Evolutionary conservation across 2,113 vertebrate genomes (phyloP).

Genomic region (Silurus asotus): DNA sequence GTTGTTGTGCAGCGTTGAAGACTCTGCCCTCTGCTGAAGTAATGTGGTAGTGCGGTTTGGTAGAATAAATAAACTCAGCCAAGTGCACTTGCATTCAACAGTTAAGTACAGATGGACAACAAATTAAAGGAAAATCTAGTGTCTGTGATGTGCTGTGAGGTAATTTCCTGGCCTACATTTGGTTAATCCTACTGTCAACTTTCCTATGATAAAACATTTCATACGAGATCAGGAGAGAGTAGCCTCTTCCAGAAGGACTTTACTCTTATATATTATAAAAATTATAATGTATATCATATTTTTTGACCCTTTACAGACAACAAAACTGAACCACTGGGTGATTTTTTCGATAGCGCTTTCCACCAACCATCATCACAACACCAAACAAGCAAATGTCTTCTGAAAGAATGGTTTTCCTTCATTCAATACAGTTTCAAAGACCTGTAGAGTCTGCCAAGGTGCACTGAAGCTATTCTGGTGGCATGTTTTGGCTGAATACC

Average conservation of each 20-base stretch:
- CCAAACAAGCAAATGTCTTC: neutral
- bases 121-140: neutral
- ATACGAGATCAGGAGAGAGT: neutral
- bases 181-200: neutral
- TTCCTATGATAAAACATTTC: neutral
- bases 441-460: neutral
- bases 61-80: neutral
- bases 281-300: neutral
- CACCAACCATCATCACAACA: neutral
- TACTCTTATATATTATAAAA: neutral
- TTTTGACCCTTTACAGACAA: neutral
- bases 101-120: neutral
- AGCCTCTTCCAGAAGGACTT: neutral
- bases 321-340: neutral
- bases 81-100: neutral
- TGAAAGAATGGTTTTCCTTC: neutral
- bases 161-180: neutral
- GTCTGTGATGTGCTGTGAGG: neutral
- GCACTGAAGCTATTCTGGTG: neutral
- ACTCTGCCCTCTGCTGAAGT: conserved; percentile 27
- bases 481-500: neutral
- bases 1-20: neutral
- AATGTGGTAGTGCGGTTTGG: neutral
- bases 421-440: neutral
- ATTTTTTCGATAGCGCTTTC: neutral